phyloP scores from a whole-genome alignment of 2,797 vertebrate species.

The Falco columbarius region DNA sequence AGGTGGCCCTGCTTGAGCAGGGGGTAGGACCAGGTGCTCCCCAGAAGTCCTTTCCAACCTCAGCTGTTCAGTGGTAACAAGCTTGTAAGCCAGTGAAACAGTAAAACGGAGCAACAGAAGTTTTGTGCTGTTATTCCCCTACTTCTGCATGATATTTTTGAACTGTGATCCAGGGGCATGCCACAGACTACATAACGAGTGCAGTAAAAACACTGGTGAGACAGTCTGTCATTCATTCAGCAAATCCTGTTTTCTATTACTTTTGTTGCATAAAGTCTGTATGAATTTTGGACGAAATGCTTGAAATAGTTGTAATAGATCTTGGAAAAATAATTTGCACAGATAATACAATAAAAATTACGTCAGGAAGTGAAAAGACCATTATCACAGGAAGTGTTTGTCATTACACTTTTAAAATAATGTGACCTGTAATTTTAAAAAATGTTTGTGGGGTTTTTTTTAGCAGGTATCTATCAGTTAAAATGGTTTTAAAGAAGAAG shows the following conservation, averaged over 20 bases:
- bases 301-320: background rate
- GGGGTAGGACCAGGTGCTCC: background rate
- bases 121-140: background rate
- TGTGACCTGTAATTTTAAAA: background rate
- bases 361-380: background rate
- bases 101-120: background rate
- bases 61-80: fast-evolving
- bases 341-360: background rate
- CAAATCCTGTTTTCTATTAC: background rate
- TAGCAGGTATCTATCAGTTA: background rate
- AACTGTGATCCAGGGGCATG: fast-evolving
- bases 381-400: background rate
- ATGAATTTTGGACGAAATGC: background rate
- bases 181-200: fast-evolving
- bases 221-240: background rate
- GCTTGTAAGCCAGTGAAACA: fast-evolving
- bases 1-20: background rate
- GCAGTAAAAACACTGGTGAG: background rate
- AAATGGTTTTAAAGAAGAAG: conserved; percentile 94
- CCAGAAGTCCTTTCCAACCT: background rate
- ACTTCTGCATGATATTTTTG: background rate
- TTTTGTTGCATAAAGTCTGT: background rate
- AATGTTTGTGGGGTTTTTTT: background rate
- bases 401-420: background rate
- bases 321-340: background rate